Base-by-base conservation (phyloP, 1,140 invertebrate genomes). In the Grapholita molesta region DNA sequence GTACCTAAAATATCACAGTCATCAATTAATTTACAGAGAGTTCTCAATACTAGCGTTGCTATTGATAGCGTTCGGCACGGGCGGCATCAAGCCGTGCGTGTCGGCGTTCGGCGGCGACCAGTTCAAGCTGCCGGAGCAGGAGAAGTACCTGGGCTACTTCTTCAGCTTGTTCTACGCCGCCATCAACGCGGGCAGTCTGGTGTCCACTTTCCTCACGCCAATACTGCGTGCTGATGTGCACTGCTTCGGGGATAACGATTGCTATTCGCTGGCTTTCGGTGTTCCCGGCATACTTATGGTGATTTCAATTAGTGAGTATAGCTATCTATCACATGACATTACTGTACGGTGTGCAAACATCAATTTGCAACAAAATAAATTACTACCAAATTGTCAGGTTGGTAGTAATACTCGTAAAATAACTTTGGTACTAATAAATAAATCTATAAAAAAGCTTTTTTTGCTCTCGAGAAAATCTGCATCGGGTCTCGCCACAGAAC, bases 71-170 rank as follows among this genome's bases (percentile, higher is more conserved):
- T 67, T 98, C 11, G 98, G 98, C 0, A 98, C 97, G 0, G 99
- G 98, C 7, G 98, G 99, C 2, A 99, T 99, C 79, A 99, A 99
- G 85, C 98, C 99, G 0, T 99, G 98, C 85, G 98, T 99, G 0
- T 95, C 97, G 0, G 97, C 99, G 0, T 99, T 99, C 88, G 99
- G 99, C 18, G 99, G 98, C 0, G 99, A 99, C 91, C 99, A 99
- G 92, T 99, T 98, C 85, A 92, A 94, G 70, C 74, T 97, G 35
- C 97, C 97, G 0, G 94, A 95, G 79, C 97, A 96, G 90, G 95
- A 94, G 78, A 89, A 89, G 70, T 95, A 98, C 80, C 88, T 98
- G 42, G 94, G 94, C 1, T 95, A 94, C 67, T 99, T 98, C 91
- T 99, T 99, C 89, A 98, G 97, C 0, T 89, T 98, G 0, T 99